Conservation (phyloP, 2,888 invertebrate species). For the Phengaris arion region DNA sequence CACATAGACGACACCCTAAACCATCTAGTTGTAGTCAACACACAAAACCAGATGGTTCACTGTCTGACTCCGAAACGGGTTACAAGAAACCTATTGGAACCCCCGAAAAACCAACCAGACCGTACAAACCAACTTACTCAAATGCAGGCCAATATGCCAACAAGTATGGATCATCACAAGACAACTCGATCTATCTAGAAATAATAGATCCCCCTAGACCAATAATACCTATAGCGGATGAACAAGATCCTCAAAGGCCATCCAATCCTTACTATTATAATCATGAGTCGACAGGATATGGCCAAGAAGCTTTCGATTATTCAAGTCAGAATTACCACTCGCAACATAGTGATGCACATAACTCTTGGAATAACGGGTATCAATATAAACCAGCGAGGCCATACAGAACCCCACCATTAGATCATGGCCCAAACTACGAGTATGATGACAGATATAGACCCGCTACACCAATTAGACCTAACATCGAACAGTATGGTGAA, state of each 20-base stretch:
- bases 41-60: conserved; percentile 43
- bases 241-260: conserved; percentile 43
- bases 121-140: conserved; percentile 50
- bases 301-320: conserved; percentile 38
- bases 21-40: conserved; percentile 33
- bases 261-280: conserved; percentile 31
- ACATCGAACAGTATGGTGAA: conserved; percentile 34
- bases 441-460: conserved; percentile 15
- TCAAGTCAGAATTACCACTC: conserved; percentile 34
- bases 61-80: conserved; percentile 43
- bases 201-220: conserved; percentile 66
- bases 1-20: conserved; percentile 56
- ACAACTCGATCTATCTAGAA: conserved; percentile 63
- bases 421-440: conserved; percentile 28
- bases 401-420: conserved; percentile 35
- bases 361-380: conserved; percentile 33
- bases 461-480: not conserved
- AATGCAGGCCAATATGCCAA: conserved; percentile 61
- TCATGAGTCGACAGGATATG: conserved; percentile 31
- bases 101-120: conserved; percentile 46
- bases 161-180: conserved; percentile 55
- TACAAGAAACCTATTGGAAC: conserved; percentile 43
- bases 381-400: conserved; percentile 36
- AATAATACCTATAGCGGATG: conserved; percentile 52
- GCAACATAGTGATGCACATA: conserved; percentile 35